Evolutionary conservation across 2,888 invertebrate genomes (phyloP).

Genomic region (Emmelina monodactyla): DNA sequence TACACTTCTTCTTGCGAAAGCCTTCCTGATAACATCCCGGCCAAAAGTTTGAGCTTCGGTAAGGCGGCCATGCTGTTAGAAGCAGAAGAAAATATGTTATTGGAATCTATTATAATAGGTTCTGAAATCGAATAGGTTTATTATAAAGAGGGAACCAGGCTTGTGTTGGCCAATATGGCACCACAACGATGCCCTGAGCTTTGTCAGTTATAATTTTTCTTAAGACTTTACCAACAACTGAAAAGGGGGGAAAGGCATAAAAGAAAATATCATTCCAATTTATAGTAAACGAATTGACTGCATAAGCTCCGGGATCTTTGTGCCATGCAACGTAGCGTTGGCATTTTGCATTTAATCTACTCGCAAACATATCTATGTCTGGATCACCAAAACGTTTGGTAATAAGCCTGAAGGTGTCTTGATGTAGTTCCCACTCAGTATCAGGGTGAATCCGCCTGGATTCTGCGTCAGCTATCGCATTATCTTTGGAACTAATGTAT

Average conservation of each 20-base stretch:
- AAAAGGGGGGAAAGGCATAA: neutral
- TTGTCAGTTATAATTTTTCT: neutral
- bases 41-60: neutral
- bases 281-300: constrained; percentile 2
- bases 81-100: neutral
- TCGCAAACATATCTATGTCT: constrained; percentile 14
- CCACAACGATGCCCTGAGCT: neutral
- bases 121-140: neutral
- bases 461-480: constrained; percentile 10
- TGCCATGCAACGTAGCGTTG: constrained; percentile 11
- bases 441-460: constrained; percentile 9
- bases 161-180: neutral
- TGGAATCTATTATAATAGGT: neutral
- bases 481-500: constrained; percentile 11
- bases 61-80: neutral
- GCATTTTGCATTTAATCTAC: constrained; percentile 14
- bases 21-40: constrained; percentile 1
- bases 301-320: constrained; percentile 11
- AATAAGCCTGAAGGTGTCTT: constrained; percentile 7
- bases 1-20: neutral
- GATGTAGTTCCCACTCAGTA: constrained; percentile 12
- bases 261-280: neutral
- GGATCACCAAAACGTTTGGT: constrained; percentile 9
- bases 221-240: neutral
- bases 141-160: constrained; percentile 1